These are phyloP conservation scores for Apeltes quadracus DNA, from an alignment of 2,113 vertebrate genomes.

Conservation along the genomic window DNA sequence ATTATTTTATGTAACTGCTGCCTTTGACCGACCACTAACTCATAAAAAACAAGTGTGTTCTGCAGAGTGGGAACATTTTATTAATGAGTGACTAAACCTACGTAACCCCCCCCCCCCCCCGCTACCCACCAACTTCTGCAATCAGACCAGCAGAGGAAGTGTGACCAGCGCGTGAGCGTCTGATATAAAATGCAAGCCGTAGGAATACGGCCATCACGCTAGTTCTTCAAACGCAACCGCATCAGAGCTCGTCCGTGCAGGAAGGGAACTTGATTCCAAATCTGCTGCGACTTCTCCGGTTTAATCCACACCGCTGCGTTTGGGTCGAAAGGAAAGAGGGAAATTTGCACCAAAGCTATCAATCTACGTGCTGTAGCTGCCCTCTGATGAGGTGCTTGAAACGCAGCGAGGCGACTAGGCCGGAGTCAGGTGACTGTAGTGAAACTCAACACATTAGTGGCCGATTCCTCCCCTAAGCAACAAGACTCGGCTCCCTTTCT, in stretches of 20 bases:
- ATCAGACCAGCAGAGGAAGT: constrained; percentile 24
- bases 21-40: background rate
- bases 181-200: constrained; percentile 22
- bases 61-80: background rate
- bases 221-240: constrained; percentile 3
- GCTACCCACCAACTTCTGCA: constrained; percentile 40
- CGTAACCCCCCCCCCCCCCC: background rate
- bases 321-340: constrained; percentile 10
- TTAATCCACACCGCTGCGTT: background rate
- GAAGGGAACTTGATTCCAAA: constrained; percentile 12
- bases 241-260: constrained; percentile 18
- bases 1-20: background rate
- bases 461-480: background rate
- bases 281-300: background rate
- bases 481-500: constrained; percentile 32
- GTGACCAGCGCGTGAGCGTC: constrained; percentile 63
- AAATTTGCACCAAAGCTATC: constrained; percentile 26
- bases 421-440: constrained; percentile 47
- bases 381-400: background rate
- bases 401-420: constrained; percentile 9
- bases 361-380: background rate
- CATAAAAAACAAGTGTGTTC: background rate
- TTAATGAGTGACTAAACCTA: constrained; percentile 30
- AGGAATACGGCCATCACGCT: constrained; percentile 33
- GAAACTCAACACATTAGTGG: constrained; percentile 53